These are phyloP conservation scores for Aphaenogaster ashmeadi DNA, from an alignment of 1,140 invertebrate species.

Conservation along the genomic window DNA sequence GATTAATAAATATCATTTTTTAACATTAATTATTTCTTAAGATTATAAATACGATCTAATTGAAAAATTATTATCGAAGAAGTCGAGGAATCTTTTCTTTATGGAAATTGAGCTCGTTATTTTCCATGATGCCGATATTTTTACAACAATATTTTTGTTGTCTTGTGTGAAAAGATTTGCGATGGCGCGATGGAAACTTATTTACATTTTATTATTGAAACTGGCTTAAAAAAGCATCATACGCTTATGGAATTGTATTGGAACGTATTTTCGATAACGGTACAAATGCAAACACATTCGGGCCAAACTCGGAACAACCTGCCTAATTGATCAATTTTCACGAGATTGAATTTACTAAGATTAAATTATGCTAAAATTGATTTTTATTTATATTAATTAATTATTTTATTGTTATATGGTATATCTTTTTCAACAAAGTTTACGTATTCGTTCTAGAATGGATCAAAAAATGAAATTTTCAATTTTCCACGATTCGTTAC, in stretches of 20 bases:
- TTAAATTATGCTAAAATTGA: constrained; percentile 22
- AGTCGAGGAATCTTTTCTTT: constrained; percentile 16
- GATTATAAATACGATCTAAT: neutral
- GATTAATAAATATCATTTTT: constrained; percentile 13
- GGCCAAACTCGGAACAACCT: constrained; percentile 1
- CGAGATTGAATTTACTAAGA: constrained; percentile 18
- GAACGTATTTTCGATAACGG: constrained; percentile 51
- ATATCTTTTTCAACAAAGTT: neutral
- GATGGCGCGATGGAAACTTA: constrained; percentile 28
- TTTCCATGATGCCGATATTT: constrained; percentile 48
- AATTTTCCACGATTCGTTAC: neutral
- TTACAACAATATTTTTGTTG: constrained; percentile 53
- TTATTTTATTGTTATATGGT: constrained; percentile 12
- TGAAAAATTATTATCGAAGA: neutral
- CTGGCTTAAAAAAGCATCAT: constrained; percentile 63
- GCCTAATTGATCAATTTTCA: constrained; percentile 52
- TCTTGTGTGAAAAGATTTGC: constrained; percentile 56
- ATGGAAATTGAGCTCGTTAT: constrained; percentile 34
- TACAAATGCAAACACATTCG: constrained; percentile 39
- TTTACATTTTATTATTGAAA: constrained; percentile 64
- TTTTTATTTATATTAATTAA: constrained; percentile 12
- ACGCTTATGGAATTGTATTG: constrained; percentile 56
- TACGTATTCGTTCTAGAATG: neutral
- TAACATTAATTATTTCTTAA: neutral
- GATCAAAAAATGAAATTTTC: neutral